phyloP scores from a whole-genome alignment of 2,888 invertebrate species.

The Watsonalla cultraria region DNA sequence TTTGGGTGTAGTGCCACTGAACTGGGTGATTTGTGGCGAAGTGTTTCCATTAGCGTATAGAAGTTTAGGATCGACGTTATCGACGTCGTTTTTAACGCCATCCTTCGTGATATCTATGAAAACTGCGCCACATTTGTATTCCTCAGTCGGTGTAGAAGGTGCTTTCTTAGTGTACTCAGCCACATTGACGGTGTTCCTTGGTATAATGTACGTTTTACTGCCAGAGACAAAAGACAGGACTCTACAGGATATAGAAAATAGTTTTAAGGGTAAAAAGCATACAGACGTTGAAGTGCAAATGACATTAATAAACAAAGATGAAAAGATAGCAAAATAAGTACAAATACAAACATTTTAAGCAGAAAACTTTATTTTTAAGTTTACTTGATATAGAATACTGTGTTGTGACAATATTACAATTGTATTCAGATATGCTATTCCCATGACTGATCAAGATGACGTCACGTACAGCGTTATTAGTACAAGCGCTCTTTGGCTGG shows the following conservation, averaged over 20 bases:
- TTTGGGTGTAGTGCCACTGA: conserved; percentile 64
- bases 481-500: too few species aligned
- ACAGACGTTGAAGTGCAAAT: conserved; percentile 58
- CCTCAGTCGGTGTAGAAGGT: conserved; percentile 66
- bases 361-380: neutral
- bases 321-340: conserved; percentile 14
- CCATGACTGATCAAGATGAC: too few species aligned
- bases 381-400: too few species aligned
- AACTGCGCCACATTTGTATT: conserved; percentile 67
- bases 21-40: conserved; percentile 73
- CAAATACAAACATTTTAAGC: neutral
- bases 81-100: conserved; percentile 67
- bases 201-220: conserved; percentile 53
- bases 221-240: conserved; percentile 72
- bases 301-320: conserved; percentile 47
- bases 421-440: too few species aligned
- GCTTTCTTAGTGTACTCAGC: conserved; percentile 67
- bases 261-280: conserved; percentile 56
- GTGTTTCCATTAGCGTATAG: conserved; percentile 69
- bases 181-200: conserved; percentile 51
- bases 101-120: conserved; percentile 70
- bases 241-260: conserved; percentile 67
- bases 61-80: conserved; percentile 66
- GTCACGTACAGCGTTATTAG: too few species aligned
- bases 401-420: too few species aligned